Base-by-base conservation (phyloP, 2,888 invertebrate species). In the Epinotia brunnichana region DNA sequence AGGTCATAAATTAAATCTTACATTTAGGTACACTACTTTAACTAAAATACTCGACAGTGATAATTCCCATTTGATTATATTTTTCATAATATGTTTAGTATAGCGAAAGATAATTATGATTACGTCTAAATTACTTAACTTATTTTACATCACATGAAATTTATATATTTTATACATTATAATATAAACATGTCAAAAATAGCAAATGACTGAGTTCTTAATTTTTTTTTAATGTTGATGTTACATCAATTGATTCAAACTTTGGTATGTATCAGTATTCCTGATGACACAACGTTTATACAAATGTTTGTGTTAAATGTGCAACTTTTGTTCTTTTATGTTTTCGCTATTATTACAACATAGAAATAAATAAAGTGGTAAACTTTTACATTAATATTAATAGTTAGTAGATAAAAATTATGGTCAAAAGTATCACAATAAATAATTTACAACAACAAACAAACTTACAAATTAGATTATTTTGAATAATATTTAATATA, bases 361-460 rank as follows among this genome's bases (percentile, higher is more conserved):
- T 41, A 41, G 41, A 41, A 13, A 41, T 2, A 3, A 13, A 13
- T 11, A 41, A 41, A 41, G 41, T 41, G 41, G 11, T 41, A 4
- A 44, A 3, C 3, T 15, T 44, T 15, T 13, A 48, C 35, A 35
- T 9, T 9, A 48, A n/a, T 15, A 13, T 4, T 5, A 44, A 15
- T 5, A 7, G 7, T n/a, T 48, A n/a, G 4, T 48, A 5, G 2
- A 48, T 13, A 48, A n/a, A 48, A 48, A n/a, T 0, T 48, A 48
- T n/a, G 48, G 2, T n/a, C n/a, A 5, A 15, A 57, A 4, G 35
- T 29, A n/a, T 29, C n/a, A n/a, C n/a, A 57, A 17, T 57, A 17
- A 57, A 29, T n/a, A 48, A 24, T 64, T 51, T 64, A 70, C 56
- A 64, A 59, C 57, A 51, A 39, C 48, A n/a, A n/a, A 48, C 48